Conservation (phyloP, 1,140 invertebrate species). For the Linepithema humile region DNA sequence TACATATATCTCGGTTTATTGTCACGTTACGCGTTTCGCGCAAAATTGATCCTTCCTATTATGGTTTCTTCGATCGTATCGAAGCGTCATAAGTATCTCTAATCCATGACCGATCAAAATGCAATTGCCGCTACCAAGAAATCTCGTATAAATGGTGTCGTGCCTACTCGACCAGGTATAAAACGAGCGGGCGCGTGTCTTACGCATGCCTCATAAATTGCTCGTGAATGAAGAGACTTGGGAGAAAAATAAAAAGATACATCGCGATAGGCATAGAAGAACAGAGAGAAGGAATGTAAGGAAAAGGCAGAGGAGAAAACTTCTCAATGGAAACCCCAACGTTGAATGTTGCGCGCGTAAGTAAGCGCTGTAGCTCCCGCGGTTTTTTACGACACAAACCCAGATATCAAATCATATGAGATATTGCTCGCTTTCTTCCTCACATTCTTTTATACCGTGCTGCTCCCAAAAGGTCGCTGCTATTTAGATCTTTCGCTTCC, state of each 20-base stretch:
- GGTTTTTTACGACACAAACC: conserved; percentile 61
- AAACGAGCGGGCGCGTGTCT: conserved; percentile 72
- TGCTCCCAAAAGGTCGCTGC: neutral
- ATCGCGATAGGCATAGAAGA: neutral
- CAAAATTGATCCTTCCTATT: conserved; percentile 7
- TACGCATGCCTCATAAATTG: conserved; percentile 74
- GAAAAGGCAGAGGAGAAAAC: conserved; percentile 62
- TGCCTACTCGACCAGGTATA: conserved; percentile 54
- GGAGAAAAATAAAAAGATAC: conserved; percentile 53
- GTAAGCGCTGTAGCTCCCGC: conserved; percentile 65
- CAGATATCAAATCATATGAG: conserved; percentile 54
- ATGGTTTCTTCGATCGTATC: conserved; percentile 4
- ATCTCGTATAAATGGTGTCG: conserved; percentile 71
- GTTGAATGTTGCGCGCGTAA: conserved; percentile 37
- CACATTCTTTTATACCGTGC: neutral
- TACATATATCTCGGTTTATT: neutral
- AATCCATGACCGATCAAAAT: conserved; percentile 9
- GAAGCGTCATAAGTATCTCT: conserved; percentile 17
- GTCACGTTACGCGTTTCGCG: neutral
- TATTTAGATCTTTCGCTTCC: conserved; percentile 26
- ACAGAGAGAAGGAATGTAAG: neutral
- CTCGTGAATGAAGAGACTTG: conserved; percentile 72
- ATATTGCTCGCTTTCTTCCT: conserved; percentile 53
- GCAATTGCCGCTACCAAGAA: conserved; percentile 30
- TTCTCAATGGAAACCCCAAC: conserved; percentile 67